Evolutionary conservation across 2,888 invertebrate genomes (phyloP).

Genomic region (Chymomyza amoena): DNA sequence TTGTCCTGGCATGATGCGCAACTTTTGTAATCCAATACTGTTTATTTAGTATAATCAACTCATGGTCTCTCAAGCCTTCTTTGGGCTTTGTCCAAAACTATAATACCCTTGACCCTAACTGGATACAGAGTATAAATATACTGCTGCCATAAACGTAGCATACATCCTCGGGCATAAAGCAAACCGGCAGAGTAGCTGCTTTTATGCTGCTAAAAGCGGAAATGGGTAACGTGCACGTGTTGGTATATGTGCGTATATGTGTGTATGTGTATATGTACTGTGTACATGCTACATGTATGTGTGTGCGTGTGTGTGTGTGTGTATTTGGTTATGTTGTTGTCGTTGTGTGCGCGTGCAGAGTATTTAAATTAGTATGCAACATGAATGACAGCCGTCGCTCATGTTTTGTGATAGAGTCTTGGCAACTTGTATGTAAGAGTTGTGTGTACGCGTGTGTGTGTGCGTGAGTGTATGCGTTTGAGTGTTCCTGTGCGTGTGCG

Average conservation of each 20-base stretch:
- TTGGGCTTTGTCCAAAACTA: not conserved
- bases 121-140: not conserved
- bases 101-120: not conserved
- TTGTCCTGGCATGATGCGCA: not conserved
- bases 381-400: conserved; percentile 68
- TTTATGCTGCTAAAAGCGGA: conserved; percentile 69
- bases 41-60: not conserved
- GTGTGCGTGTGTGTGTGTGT: not conserved
- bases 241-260: conserved; percentile 17
- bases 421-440: conserved; percentile 12
- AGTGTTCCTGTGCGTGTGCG: conserved; percentile 6
- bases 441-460: not conserved
- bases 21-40: not conserved
- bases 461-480: conserved; percentile 10
- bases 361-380: conserved; percentile 73
- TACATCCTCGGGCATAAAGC: conserved; percentile 64
- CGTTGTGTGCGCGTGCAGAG: conserved; percentile 49
- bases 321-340: conserved; percentile 1
- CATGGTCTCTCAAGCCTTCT: too few relatives aligned
- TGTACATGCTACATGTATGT: conserved; percentile 4
- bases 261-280: not conserved
- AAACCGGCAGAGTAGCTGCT: conserved; percentile 48
- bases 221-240: conserved; percentile 62
- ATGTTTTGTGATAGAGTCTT: conserved; percentile 59
- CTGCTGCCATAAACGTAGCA: conserved; percentile 63